A percentile compares a stretch with the other conserved stretches of the same genome.
Evolutionary conservation across 2,113 vertebrate species (phyloP).

Genomic region (Melozone crissalis): DNA sequence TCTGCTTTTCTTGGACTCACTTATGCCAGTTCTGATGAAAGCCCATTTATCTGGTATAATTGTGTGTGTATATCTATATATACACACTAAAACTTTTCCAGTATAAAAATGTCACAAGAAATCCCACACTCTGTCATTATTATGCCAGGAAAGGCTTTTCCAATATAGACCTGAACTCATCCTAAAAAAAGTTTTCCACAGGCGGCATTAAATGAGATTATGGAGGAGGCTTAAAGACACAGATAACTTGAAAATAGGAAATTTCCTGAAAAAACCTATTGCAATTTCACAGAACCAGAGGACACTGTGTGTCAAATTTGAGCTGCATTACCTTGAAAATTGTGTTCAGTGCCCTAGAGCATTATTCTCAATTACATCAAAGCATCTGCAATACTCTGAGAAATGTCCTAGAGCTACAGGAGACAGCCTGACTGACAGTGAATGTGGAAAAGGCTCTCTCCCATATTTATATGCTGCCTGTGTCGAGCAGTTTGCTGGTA

Average conservation of each 20-base stretch:
- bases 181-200: not conserved
- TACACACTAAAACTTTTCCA: not conserved
- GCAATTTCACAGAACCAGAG: not conserved
- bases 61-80: not conserved
- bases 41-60: not conserved
- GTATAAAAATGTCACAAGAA: slow-evolving; percentile 10
- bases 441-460: not conserved
- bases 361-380: not conserved
- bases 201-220: not conserved
- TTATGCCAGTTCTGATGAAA: not conserved
- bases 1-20: not conserved
- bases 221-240: not conserved
- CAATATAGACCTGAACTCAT: not conserved
- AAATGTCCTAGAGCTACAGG: not conserved
- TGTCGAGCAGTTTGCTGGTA: not conserved
- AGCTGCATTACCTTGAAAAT: not conserved
- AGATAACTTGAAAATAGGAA: not conserved
- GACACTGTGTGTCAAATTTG: not conserved
- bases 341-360: not conserved
- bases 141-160: not conserved
- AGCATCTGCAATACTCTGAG: not conserved
- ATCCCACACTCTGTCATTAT: not conserved
- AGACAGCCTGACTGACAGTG: not conserved
- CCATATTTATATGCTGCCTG: not conserved
- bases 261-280: not conserved